Evolutionary conservation across 1,140 invertebrate genomes (phyloP).

Genomic region (Holcopasites calliopsidis): DNA sequence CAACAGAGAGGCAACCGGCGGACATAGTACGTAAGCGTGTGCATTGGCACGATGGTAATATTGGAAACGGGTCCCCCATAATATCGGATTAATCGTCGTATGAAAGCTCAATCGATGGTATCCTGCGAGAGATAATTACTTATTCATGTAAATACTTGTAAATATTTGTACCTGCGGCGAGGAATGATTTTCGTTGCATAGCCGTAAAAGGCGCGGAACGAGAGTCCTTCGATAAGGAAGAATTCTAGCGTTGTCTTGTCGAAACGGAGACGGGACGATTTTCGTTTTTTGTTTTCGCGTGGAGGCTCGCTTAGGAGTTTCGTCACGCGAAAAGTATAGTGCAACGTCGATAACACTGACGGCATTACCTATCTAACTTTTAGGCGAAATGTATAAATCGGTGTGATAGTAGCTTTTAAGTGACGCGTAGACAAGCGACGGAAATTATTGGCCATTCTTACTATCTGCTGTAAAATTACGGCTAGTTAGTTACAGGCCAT

Average conservation of each 20-base stretch:
- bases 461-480: constrained; percentile 54
- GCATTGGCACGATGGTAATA: constrained; percentile 18
- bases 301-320: neutral
- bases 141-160: constrained; percentile 76
- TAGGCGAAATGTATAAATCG: constrained; percentile 77
- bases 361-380: constrained; percentile 66
- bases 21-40: constrained; percentile 11
- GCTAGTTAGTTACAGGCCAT: too few relatives aligned
- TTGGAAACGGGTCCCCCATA: constrained; percentile 14
- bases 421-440: constrained; percentile 64
- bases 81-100: constrained; percentile 60
- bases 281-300: neutral
- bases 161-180: constrained; percentile 70
- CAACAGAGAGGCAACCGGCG: constrained; percentile 29
- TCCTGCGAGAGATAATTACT: constrained; percentile 66
- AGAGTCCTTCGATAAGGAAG: too few relatives aligned
- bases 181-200: constrained; percentile 33
- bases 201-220: neutral
- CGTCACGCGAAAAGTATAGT: neutral
- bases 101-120: constrained; percentile 60
- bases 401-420: constrained; percentile 79
- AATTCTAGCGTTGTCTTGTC: too few relatives aligned
- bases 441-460: constrained; percentile 68
- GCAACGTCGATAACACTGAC: constrained; percentile 30
- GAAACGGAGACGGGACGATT: neutral